Conservation (phyloP, 2,113 vertebrate species). For the Ceratotherium simum region DNA sequence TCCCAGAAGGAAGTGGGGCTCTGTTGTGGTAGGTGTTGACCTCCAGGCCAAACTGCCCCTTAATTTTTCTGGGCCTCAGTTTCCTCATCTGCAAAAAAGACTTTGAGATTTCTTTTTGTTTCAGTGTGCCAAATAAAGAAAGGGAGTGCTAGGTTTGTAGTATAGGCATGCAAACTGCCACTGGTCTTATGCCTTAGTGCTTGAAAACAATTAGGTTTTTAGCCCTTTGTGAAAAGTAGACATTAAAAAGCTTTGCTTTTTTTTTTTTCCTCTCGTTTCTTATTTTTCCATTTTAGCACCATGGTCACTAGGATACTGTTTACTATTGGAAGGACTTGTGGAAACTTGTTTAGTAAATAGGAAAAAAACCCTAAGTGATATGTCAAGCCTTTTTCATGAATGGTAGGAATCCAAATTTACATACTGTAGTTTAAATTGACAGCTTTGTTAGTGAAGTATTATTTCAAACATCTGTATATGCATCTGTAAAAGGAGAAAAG, state of each 20-base stretch:
- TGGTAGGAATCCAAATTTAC: background rate
- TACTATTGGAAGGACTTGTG: background rate
- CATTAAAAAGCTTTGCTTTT: background rate
- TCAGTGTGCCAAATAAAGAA: background rate
- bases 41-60: background rate
- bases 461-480: background rate
- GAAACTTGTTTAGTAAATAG: background rate
- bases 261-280: background rate
- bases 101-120: constrained; percentile 12
- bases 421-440: background rate
- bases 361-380: background rate
- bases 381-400: background rate
- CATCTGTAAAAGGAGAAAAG: background rate
- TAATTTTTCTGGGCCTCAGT: background rate
- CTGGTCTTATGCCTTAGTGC: background rate
- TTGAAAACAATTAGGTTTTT: background rate
- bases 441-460: background rate
- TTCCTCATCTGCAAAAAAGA: constrained; percentile 14
- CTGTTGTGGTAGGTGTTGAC: background rate
- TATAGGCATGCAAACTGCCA: background rate
- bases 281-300: background rate
- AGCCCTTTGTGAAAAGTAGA: background rate
- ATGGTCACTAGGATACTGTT: background rate
- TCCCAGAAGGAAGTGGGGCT: background rate
- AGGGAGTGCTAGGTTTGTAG: background rate